Base-by-base conservation (phyloP, 1,140 invertebrate genomes). In the Habropoda laboriosa region DNA sequence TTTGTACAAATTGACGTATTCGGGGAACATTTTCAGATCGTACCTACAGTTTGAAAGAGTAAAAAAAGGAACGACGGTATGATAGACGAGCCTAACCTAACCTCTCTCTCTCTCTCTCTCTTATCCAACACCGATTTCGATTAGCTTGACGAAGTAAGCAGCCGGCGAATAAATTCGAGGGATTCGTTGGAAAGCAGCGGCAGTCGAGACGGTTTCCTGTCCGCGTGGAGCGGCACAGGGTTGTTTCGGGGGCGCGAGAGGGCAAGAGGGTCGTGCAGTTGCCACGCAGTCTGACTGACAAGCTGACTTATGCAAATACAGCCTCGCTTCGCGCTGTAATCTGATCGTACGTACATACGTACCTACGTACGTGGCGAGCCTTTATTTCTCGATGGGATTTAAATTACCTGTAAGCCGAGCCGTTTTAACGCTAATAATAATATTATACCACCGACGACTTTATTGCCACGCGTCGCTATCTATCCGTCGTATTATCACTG, bases 241-340 rank as follows among this genome's bases (percentile, higher is more conserved):
- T 90, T 90, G 89, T 86, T 90, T 84, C 75, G 21, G 88, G 85
- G 88, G 88, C 86, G 86, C 79, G 85, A 82, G 84, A 88, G 89
- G 88, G 83, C 87, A 89, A 89, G 88, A 86, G 90, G 91, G 91
- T 92, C 91, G 88, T 82, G 74, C 83, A 84, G 88, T 92, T 92
- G 92, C 91, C 91, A 92, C 67, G 87, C 89, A 87, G 88, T 88
- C 90, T 92, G 92, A 93, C 92, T 92, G 92, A 92, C 92, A 92
- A 92, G 86, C 92, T 92, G 92, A 93, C 92, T 93, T 92, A 92
- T 92, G 92, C 92, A 93, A 93, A 93, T 93, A 92, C 88, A 90
- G 78, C 79, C 89, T 91, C 89, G 86, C 88, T 87, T 88, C 83
- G 87, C 72, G 84, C 83, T 83, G 87, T 91, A 92, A 92, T 92